phyloP scores from a whole-genome alignment of 2,888 invertebrate species.

The Calephelis perditalis region DNA sequence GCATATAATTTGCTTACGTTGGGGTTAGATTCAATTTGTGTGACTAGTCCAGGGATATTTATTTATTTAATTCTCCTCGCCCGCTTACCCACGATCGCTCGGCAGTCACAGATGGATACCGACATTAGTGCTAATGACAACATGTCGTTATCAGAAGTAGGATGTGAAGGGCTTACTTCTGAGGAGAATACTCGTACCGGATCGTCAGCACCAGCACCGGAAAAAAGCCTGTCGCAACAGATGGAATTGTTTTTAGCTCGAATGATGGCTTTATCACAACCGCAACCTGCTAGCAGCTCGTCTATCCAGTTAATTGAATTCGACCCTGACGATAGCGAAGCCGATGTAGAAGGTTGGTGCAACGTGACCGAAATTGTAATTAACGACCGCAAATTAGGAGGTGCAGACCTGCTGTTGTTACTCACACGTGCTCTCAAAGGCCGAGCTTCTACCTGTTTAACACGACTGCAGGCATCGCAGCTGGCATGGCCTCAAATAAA shows the following conservation, averaged over 20 bases:
- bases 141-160: background rate
- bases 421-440: background rate
- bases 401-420: background rate
- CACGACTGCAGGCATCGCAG: constrained; percentile 13
- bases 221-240: background rate
- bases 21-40: too few relatives aligned
- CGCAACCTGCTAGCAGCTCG: background rate
- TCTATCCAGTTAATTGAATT: background rate
- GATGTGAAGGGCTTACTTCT: background rate
- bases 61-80: too few relatives aligned
- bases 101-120: too few relatives aligned
- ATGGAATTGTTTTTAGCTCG: background rate
- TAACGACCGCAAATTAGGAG: background rate
- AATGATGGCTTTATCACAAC: background rate
- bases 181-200: background rate
- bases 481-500: constrained; percentile 19
- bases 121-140: too few relatives aligned
- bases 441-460: background rate
- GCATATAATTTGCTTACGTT: too few relatives aligned
- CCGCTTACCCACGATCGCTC: too few relatives aligned
- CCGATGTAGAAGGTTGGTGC: background rate
- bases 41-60: too few relatives aligned
- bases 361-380: background rate
- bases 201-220: too few relatives aligned
- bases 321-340: background rate